Base-by-base conservation (phyloP, 2,888 invertebrate species). In the Arenicola marina region DNA sequence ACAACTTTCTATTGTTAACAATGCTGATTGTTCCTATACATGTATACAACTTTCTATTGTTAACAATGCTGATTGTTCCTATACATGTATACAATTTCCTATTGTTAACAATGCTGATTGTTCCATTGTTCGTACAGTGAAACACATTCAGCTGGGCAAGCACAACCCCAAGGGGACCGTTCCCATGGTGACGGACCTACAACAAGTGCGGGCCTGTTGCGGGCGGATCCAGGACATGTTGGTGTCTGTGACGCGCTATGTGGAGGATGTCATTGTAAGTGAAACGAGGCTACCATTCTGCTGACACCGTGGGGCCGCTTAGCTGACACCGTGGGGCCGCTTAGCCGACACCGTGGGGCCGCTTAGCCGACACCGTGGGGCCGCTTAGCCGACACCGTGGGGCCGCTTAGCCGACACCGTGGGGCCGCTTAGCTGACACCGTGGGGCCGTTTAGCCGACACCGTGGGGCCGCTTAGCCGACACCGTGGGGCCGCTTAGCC, bases 201-300 rank as follows among this genome's bases (percentile, higher is more conserved):
- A 91, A 28, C 94, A 94, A 82, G 92, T 98, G 21, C 90, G 92
- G 0, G 92, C 92, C 75, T 93, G 95, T 0, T 91, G 93, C 26
- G 84, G 87, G 1, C 90, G 91, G 83, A 87, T 98, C 74, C 88
- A 90, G 38, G 85, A 87, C 0, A 86, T 92, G 78, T 85, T 95
- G 48, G 91, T 92, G 63, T 68, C 74, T 32, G 77, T 80, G 32
- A 62, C 75, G 58, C 86, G 66, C 59, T 96, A 95, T 83, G 95
- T 97, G 18, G 96, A 97, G 79, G 95, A 95, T 73, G 96, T 98
- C 61, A 85, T 96, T 76, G 84, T 84, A 71, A 75, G 83, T 73
- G 3, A 21, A 11, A 7, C 28, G 24, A 21, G 4, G 7, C 28
- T 56, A 43, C 18, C 18, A n/a, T n/a, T n/a, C n/a, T n/a, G n/a